Evolutionary conservation across 2,888 invertebrate genomes (phyloP), one percentile per base, ranked within the genome.

Genomic region (Rhorus exstirpatorius): DNA sequence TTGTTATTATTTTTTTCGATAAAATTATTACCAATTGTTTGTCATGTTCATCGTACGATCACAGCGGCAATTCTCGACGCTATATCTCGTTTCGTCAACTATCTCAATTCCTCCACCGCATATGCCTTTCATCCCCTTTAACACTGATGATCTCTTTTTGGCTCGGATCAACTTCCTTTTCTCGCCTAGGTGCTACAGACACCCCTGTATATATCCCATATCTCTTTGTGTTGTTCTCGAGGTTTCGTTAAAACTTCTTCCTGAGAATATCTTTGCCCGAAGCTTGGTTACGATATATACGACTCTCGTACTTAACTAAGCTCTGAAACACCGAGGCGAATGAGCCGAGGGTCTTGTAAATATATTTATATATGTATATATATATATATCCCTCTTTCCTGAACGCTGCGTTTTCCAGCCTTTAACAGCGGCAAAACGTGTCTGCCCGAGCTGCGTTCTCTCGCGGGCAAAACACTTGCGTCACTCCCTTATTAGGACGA

Each of bases 401-500:
- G 49, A 77, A 65, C 71, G 35, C 63, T 44, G 21, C 38, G 72
- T 71, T 70, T 31, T 67, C 58, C 19, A 82, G 81, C 77, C 72
- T 81, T 76, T 51, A 75, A 74, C 74, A 55, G 77, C 67, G 53
- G 68, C 46, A 49, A 76, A 67, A 76, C 75, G 75, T 76, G 24
- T 46, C 19, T 46, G 58, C 46, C 14, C 38, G 38, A 26, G 26
- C 63, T 35, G 21, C 49, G 19, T 31, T 68, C 71, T 75, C 81
- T 83, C 71, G 61, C 65, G 79, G 79, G 72, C 83, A 86, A 86
- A 87, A 85, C 88, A 86, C 88, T 90, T 90, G 89, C 90, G 89
- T 91, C 90, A 91, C 87, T 87, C 87, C 90, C 90, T 92, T 92
- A 92, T 92, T 92, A 92, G 90, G 88, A 90, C 88, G 90, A 92